Conservation (phyloP, 2,888 invertebrate genomes). For the Clusia tigrina region DNA sequence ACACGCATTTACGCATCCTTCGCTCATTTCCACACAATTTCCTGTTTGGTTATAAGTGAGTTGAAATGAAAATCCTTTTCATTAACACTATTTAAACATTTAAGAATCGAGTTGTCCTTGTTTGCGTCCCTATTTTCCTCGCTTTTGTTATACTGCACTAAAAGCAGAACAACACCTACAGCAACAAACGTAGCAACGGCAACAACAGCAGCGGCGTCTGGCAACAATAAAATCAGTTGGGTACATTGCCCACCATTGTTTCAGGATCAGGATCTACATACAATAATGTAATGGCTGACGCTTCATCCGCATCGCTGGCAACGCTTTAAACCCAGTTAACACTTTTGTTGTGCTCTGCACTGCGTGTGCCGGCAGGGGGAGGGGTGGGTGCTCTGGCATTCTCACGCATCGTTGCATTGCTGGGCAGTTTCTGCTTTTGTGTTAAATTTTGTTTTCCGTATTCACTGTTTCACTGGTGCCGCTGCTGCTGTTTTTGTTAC, state of each 20-base stretch:
- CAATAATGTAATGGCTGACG: neutral
- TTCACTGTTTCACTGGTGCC: too few species aligned
- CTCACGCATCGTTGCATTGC: conserved; percentile 35
- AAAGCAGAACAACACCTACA: too few species aligned
- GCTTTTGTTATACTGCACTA: too few species aligned
- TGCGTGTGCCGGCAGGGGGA: too few species aligned
- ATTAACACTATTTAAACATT: conserved; percentile 8
- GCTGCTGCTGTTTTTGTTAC: too few species aligned
- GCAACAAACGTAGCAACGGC: too few species aligned
- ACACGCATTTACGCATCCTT: too few species aligned
- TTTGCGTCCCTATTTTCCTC: neutral
- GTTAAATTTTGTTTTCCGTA: neutral
- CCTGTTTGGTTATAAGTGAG: neutral
- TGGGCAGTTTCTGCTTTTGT: conserved; percentile 22
- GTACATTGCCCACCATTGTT: neutral
- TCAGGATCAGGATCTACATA: neutral
- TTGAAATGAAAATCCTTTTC: conserved; percentile 2
- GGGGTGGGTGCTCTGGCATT: too few species aligned
- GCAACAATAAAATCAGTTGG: neutral
- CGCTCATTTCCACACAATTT: conserved; percentile 11
- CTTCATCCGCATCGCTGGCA: neutral
- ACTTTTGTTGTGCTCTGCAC: neutral
- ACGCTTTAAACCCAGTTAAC: neutral
- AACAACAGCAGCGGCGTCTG: neutral
- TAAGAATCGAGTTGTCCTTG: neutral